Evolutionary conservation across 2,888 invertebrate species (phyloP), one percentile per base, ranked within the genome.

Genomic region (Pyrochroa serraticornis): DNA sequence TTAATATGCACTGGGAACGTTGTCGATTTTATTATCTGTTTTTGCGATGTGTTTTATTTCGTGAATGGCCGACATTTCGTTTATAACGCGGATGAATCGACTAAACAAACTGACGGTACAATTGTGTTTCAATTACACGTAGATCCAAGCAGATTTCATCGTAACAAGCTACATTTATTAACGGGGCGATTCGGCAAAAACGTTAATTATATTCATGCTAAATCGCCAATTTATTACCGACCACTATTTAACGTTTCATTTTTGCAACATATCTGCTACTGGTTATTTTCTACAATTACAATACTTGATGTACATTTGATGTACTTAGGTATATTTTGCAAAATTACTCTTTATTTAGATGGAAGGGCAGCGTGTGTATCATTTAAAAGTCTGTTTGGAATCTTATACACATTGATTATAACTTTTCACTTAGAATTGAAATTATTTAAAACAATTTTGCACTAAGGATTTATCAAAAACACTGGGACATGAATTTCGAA

Each of bases 71-170:
- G 62, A 65, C 65, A 68, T 68, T 73, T 71, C 71, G 68, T 71
- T 73, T 71, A 70, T 70, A 70, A 68, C 66, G 63, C 62, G 65
- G 68, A 70, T 64, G 69, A 73, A 73, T 73, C 70, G 69, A 71
- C 72, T 70, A 68, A 70, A 71, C 66, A 71, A 75, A 71, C 71
- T 71, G 72, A 72, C 74, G 67, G 64, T 71, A 68, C 73, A 72
- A 74, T 75, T 75, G 74, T 73, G 70, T 71, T 71, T 69, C 71
- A 72, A 74, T 74, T 74, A 73, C 70, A 68, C 58, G 62, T 66
- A 68, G 65, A 65, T 68, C 62, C 62, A 69, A 65, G 61, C 67
- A 69, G 70, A 71, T 71, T 70, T 67, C 67, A 71, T 71, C 68
- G 67, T 66, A 68, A 71, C 68, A 64, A 67, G 67, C 62, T 67